These are phyloP conservation scores for Abrostola tripartita DNA, from an alignment of 2,888 invertebrate species.

Conservation along the genomic window DNA sequence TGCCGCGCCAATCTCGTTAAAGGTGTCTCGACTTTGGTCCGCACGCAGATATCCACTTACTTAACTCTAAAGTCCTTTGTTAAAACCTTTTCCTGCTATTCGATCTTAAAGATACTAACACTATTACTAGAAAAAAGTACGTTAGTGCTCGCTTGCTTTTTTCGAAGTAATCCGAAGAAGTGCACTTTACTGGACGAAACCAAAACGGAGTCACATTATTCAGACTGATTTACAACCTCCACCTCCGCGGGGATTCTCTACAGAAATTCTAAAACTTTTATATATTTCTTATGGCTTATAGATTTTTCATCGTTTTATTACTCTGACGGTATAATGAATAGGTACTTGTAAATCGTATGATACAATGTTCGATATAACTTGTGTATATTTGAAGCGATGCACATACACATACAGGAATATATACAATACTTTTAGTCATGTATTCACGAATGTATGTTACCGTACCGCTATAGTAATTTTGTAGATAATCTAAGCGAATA, in stretches of 20 bases:
- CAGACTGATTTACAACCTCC: slow-evolving; percentile 65
- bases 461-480: too few relatives aligned
- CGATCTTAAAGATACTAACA: slow-evolving; percentile 27
- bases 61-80: slow-evolving; percentile 37
- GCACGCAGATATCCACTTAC: slow-evolving; percentile 45
- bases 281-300: slow-evolving; percentile 17
- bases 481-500: too few relatives aligned
- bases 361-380: too few relatives aligned
- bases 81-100: slow-evolving; percentile 35
- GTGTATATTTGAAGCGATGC: too few relatives aligned
- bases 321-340: too few relatives aligned
- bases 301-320: slow-evolving; percentile 4
- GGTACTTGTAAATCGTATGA: too few relatives aligned
- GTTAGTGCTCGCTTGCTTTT: slow-evolving; percentile 15
- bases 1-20: slow-evolving; percentile 38
- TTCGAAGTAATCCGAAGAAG: slow-evolving; percentile 63
- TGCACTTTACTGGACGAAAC: slow-evolving; percentile 63
- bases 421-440: too few relatives aligned
- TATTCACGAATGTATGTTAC: too few relatives aligned
- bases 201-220: slow-evolving; percentile 64
- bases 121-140: slow-evolving; percentile 24
- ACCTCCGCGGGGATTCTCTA: slow-evolving; percentile 51
- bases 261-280: slow-evolving; percentile 15
- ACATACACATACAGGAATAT: too few relatives aligned
- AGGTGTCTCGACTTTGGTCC: slow-evolving; percentile 35